Evolutionary conservation across 2,113 vertebrate genomes (phyloP), one percentile per base, ranked within the genome.

Genomic region (Typhlomys cinereus): DNA sequence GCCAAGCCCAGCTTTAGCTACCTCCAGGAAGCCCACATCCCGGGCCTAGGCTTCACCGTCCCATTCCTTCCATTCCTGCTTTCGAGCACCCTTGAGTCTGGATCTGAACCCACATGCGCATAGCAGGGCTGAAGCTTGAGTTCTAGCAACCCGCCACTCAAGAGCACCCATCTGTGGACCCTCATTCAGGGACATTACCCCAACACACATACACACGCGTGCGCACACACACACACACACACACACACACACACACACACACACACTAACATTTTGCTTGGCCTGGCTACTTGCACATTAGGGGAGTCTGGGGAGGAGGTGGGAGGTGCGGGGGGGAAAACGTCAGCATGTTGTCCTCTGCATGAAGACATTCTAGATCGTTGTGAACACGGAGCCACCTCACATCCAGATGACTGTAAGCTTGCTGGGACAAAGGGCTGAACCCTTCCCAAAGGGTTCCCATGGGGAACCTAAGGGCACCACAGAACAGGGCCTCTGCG

Each of bases 331-430:
- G n/a, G n/a, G n/a, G n/a, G n/a, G n/a, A n/a, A n/a, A n/a, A 29
- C 70, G 41, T 3, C 8, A 78, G n/a, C 9, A 27, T 76, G 79
- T 14, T 70, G 46, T 73, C 69, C 69, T 5, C 27, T 20, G 21
- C 0, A 0, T 12, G 64, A 78, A 70, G 48, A 44, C 71, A 75
- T 48, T 46, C 75, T 79, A 25, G 57, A 70, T 39, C 9, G 34
- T 82, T 75, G 62, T 48, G 39, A 91, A 85, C 85, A 41, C 1
- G 1, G 67, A 80, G 82, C 85, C 81, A 90, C 70, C 85, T 85
- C 71, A 78, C 59, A n/a, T 85, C 92, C 88, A 90, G 88, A 83
- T 80, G 82, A 82, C 61, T 84, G 85, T 70, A 64, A 85, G 89
- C 90, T 90, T 82, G 59, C 70, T 13, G 70, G 73, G 70, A 93